phyloP scores from a whole-genome alignment of 2,113 vertebrate genomes.

The Prochilodus magdalenae region DNA sequence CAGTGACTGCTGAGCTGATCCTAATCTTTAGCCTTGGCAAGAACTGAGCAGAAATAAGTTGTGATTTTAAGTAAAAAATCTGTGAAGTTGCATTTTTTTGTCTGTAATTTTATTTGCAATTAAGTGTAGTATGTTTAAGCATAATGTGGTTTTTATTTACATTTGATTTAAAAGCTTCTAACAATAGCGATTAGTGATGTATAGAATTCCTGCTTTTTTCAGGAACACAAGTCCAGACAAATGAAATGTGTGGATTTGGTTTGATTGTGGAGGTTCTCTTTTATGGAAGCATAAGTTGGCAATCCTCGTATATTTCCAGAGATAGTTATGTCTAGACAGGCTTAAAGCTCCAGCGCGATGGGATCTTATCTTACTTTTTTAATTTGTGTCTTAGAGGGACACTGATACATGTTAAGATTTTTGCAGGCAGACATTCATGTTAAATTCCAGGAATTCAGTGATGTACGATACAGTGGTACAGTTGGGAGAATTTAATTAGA shows the following conservation, averaged over 20 bases:
- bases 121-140: too few relatives aligned
- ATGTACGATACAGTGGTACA: neutral
- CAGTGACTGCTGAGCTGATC: too few relatives aligned
- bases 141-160: neutral
- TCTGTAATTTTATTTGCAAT: too few relatives aligned
- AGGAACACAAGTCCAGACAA: neutral
- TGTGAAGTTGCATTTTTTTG: too few relatives aligned
- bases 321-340: conserved; percentile 22
- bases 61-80: too few relatives aligned
- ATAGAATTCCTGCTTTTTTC: neutral
- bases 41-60: too few relatives aligned
- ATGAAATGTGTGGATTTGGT: neutral
- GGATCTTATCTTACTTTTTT: conserved; percentile 10
- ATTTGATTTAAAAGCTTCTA: neutral
- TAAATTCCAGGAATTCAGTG: neutral
- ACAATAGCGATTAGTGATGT: neutral
- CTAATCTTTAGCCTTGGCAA: too few relatives aligned
- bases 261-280: neutral
- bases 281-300: conserved; percentile 1
- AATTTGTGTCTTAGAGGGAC: conserved; percentile 1
- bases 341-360: neutral
- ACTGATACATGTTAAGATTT: neutral
- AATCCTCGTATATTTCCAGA: neutral
- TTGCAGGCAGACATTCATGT: neutral
- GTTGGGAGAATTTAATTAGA: neutral